Conservation (phyloP, 2,888 invertebrate species). For the Cantharis rustica region DNA sequence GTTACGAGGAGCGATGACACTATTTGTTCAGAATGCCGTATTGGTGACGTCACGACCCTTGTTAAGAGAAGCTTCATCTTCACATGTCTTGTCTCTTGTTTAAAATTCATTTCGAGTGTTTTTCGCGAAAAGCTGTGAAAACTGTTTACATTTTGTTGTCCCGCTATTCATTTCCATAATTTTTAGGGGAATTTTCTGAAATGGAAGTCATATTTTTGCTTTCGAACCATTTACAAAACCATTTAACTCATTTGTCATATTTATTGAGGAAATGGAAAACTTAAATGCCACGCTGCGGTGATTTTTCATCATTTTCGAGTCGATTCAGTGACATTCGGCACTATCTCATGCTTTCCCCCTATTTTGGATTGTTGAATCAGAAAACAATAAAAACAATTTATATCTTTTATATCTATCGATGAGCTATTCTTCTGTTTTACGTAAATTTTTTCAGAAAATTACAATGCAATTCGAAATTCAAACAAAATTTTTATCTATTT, state of each 20-base stretch:
- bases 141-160: neutral
- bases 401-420: neutral
- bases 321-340: neutral
- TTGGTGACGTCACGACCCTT: neutral
- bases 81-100: neutral
- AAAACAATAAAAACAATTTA: neutral
- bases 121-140: neutral
- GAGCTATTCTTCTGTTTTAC: neutral
- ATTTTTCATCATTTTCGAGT: neutral
- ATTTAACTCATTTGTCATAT: neutral
- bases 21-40: neutral
- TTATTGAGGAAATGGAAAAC: neutral
- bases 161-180: neutral
- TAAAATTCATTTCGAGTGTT: neutral
- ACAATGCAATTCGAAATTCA: no score
- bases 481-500: no score
- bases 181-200: neutral
- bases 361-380: neutral
- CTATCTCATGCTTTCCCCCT: neutral
- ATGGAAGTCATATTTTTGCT: neutral
- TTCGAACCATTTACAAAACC: neutral
- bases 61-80: neutral
- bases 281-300: neutral
- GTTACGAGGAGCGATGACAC: slow-evolving; percentile 1
- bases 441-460: neutral